Percentiles rank a stretch among this genome's conserved stretches.
phyloP scores from a whole-genome alignment of 2,113 vertebrate species.

The Mus pahari region DNA sequence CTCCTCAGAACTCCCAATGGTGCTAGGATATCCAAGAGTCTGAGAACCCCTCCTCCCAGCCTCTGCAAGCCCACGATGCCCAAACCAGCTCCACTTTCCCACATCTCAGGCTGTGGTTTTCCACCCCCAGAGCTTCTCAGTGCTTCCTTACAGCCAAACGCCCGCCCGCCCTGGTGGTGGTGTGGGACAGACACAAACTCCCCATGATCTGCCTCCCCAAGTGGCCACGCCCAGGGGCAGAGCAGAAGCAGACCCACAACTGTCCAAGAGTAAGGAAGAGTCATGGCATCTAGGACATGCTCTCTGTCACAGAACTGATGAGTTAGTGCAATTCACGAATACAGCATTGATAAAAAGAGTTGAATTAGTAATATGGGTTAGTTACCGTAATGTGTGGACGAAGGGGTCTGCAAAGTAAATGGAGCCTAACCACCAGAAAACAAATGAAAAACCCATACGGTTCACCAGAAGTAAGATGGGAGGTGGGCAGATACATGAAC shows the following conservation, averaged over 20 bases:
- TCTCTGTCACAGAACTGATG: neutral
- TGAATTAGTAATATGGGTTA: neutral
- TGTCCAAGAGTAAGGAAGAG: neutral
- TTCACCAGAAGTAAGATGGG: neutral
- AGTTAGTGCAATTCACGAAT: neutral
- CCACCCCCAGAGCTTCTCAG: too few relatives aligned
- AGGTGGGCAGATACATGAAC: neutral
- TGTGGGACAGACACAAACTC: too few relatives aligned
- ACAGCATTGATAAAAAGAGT: neutral
- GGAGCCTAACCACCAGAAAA: neutral
- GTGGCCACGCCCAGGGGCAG: too few relatives aligned
- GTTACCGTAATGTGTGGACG: neutral
- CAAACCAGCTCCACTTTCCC: too few relatives aligned
- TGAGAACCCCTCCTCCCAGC: too few relatives aligned
- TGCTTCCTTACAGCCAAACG: too few relatives aligned
- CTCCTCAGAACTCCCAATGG: too few relatives aligned
- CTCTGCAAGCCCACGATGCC: too few relatives aligned
- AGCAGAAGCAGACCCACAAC: neutral
- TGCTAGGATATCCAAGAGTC: too few relatives aligned
- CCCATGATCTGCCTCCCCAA: too few relatives aligned
- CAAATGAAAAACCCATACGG: neutral
- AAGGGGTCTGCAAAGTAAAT: neutral
- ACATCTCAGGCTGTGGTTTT: too few relatives aligned
- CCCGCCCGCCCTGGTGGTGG: too few relatives aligned
- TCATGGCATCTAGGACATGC: neutral